Evolutionary conservation across 2,797 vertebrate species (phyloP), one percentile per base, ranked within the genome.

Genomic region (Synaphobranchus kaupii): DNA sequence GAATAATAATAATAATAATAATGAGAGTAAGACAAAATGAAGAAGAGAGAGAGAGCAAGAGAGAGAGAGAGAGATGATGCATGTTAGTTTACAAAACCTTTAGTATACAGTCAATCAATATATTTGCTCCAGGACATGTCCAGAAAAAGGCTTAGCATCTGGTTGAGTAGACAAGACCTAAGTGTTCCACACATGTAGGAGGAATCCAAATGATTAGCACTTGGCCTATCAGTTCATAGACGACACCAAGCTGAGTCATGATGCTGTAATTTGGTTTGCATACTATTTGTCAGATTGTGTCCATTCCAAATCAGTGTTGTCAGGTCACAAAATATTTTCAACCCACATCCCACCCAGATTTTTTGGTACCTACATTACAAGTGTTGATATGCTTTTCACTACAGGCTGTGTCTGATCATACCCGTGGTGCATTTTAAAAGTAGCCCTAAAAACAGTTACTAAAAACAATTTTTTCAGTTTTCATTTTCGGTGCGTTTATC

Each of bases 1-100:
- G 44, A 28, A 82, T 60, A 63, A 22, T 63, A 25, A 44, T 63
- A 34, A 48, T 83, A 82, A 87, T 68, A 87, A 31, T 39, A 87
- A 48, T 17, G 10, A n/a, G 44, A 66, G 22, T 44, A 66, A 47
- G 13, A n/a, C 58, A 84, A 71, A 17, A 47, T 17, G 12, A 13
- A 68, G 3, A 76, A 13, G 17, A 47, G 80, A 52, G 34, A 80
- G 78, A 17, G 9, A 81, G 52, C 28, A 17, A 68, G n/a, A 86
- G 50, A 63, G 17, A 84, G 17, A 71, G 86, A 82, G 44, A 81
- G 52, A 86, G 85, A 66, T 39, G 22, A 63, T 22, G 31, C 56
- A 85, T 47, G 58, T 85, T 85, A 68, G 76, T 87, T 84, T 86
- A 0, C 80, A 3, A 1, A 31, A 60, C 2, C 31, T 10, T 85